phyloP scores from a whole-genome alignment of 1,140 invertebrate species.

The Euschistus heros region DNA sequence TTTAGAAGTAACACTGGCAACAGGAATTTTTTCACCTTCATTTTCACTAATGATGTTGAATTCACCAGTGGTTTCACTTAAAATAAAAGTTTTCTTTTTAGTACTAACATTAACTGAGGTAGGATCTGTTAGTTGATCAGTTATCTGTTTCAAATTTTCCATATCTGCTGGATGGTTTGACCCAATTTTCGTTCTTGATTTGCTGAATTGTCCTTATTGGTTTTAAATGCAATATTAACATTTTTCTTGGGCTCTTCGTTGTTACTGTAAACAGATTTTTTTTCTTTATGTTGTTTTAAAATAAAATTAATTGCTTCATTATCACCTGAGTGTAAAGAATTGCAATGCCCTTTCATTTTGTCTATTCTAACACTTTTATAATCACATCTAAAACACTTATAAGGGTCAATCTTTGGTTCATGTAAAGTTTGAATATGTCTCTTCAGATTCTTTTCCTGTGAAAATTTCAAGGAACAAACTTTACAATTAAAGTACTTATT shows the following conservation, averaged over 20 bases:
- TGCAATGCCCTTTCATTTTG: constrained; percentile 11
- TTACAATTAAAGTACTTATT: constrained; percentile 11
- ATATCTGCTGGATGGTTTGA: not conserved
- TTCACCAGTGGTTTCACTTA: constrained; percentile 16
- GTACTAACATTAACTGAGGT: no score
- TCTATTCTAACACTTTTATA: constrained; percentile 17
- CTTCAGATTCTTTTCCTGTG: constrained; percentile 18
- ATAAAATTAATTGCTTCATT: not conserved
- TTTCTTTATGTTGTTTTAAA: not conserved
- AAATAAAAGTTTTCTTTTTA: constrained; percentile 1
- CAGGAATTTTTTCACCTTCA: constrained; percentile 17
- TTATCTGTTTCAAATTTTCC: not conserved
- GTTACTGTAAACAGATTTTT: not conserved
- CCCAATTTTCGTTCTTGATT: not conserved
- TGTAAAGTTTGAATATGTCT: constrained; percentile 20
- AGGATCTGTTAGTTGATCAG: not conserved
- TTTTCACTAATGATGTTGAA: constrained; percentile 8
- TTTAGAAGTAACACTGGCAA: constrained; percentile 16
- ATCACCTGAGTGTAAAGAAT: not conserved
- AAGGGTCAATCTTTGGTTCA: not conserved
- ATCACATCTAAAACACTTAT: constrained; percentile 9
- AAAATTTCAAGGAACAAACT: constrained; percentile 15
- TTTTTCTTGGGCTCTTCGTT: not conserved
- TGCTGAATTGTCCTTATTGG: not conserved
- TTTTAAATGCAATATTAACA: not conserved